Conservation (phyloP, 2,888 invertebrate genomes). For the Omphaloscelis lunosa region DNA sequence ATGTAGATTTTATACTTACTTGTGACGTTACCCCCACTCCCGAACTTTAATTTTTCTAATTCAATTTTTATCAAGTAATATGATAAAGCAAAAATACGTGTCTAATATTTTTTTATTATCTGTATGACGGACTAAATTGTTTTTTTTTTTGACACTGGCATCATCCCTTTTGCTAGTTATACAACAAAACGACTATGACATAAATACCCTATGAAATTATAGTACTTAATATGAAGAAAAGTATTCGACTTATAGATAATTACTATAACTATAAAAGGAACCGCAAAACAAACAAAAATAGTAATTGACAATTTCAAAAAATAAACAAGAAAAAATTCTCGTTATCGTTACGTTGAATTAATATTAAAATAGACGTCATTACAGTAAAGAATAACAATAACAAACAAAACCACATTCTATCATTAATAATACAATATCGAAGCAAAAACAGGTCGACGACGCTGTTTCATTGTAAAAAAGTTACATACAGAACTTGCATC, state of each 20-base stretch:
- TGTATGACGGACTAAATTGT: no score
- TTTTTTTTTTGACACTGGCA: no score
- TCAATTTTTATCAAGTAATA: no score
- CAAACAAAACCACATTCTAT: slow-evolving; percentile 67
- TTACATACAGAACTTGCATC: slow-evolving; percentile 76
- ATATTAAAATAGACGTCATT: slow-evolving; percentile 68
- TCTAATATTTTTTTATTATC: no score
- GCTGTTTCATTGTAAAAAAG: slow-evolving; percentile 84
- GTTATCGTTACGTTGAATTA: slow-evolving; percentile 59
- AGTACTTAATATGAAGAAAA: no score
- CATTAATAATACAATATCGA: slow-evolving; percentile 69
- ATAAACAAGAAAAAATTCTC: slow-evolving; percentile 35
- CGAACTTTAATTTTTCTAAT: no score
- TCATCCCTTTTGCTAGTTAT: no score
- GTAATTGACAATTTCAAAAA: slow-evolving; percentile 46
- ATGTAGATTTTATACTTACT: no score
- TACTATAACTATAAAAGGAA: slow-evolving; percentile 20
- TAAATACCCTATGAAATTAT: slow-evolving; percentile 4
- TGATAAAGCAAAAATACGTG: no score
- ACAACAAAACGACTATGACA: not conserved
- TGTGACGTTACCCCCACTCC: no score
- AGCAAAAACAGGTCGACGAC: slow-evolving; percentile 69
- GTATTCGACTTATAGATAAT: slow-evolving; percentile 28
- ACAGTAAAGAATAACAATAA: slow-evolving; percentile 63
- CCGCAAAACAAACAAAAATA: slow-evolving; percentile 42